Percentiles rank a stretch among this genome's conserved stretches.
These are phyloP conservation scores for Thymelicus acteon DNA, from an alignment of 2,888 invertebrate species.

Conservation along the genomic window DNA sequence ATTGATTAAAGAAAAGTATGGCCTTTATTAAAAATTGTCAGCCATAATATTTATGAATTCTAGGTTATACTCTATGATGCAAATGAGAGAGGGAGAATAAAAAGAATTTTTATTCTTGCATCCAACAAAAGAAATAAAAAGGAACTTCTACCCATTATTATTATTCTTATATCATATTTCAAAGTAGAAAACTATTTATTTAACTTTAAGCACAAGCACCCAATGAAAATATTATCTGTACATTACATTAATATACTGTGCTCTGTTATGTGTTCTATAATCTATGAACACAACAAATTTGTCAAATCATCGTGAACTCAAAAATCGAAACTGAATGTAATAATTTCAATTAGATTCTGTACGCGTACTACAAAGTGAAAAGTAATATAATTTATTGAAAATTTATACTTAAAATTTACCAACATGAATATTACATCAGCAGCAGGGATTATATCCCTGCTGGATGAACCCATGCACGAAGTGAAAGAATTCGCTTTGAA, in stretches of 20 bases:
- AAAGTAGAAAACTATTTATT: too few species aligned
- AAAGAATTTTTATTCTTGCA: too few species aligned
- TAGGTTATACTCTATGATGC: too few species aligned
- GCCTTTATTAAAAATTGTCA: too few species aligned
- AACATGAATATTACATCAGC: conserved; percentile 83
- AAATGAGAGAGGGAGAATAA: too few species aligned
- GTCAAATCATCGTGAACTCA: conserved; percentile 73
- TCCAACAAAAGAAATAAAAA: too few species aligned
- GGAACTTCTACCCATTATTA: too few species aligned
- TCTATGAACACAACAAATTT: conserved; percentile 65
- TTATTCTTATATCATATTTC: too few species aligned
- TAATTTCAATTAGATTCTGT: conserved; percentile 42
- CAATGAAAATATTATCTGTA: too few species aligned
- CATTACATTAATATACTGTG: not conserved
- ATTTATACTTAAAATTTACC: conserved; percentile 24
- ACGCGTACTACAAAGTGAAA: conserved; percentile 47
- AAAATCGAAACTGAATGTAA: conserved; percentile 40
- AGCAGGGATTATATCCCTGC: conserved; percentile 97
- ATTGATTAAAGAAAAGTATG: too few species aligned
- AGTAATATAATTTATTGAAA: not conserved
- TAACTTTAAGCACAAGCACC: too few species aligned
- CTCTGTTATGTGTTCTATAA: conserved; percentile 39
- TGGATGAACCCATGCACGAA: conserved; percentile 97
- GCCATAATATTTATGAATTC: too few species aligned
- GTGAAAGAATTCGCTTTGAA: conserved; percentile 96